Base-by-base conservation (phyloP, 2,797 vertebrate species). In the Sebastes itinus region DNA sequence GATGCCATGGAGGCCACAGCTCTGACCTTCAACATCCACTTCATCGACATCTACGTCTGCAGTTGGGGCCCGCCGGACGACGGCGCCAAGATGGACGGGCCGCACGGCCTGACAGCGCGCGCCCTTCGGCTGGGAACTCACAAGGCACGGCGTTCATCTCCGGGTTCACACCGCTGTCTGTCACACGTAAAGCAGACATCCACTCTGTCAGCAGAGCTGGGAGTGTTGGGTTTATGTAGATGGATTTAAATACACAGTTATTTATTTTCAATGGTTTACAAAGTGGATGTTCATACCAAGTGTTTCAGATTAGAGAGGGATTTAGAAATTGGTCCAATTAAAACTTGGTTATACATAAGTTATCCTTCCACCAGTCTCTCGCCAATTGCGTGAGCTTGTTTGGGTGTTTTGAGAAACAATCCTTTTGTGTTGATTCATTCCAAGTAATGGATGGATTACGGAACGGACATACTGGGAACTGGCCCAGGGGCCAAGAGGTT, bases 21-120 rank as follows among this genome's bases (percentile, higher is more conserved):
- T 16, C 92, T 95, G 80, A 95, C 90, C 86, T 95, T 92, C 87
- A 95, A 93, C 90, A 88, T 88, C 52, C 77, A 91, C 84, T 89
- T 94, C 81, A 93, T 95, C 59, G 83, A 94, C 87, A 85, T 95
- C 88, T 95, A 93, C 65, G 91, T 91, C 67, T 93, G 91, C 89
- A 93, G 90, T 28, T 93, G 93, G 91, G 92, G 92, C 82, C 93
- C 93, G 1, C 83, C 66, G 81, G 94, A 95, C 68, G 9, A 92
- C 35, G 92, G 92, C 12, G 87, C 86, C 2, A 81, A 88, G 86
- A 88, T 95, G 90, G 92, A 92, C 20, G 94, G 92, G 38, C 93
- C 94, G 16, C 86, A 84, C 59, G 27, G 22, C 33, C 91, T 95
- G 73, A 89, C 94, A 33, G 68, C 61, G 78, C 84, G 38, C 38